Conservation (phyloP, 2,797 vertebrate genomes). For the Arctocebus calabarensis region DNA sequence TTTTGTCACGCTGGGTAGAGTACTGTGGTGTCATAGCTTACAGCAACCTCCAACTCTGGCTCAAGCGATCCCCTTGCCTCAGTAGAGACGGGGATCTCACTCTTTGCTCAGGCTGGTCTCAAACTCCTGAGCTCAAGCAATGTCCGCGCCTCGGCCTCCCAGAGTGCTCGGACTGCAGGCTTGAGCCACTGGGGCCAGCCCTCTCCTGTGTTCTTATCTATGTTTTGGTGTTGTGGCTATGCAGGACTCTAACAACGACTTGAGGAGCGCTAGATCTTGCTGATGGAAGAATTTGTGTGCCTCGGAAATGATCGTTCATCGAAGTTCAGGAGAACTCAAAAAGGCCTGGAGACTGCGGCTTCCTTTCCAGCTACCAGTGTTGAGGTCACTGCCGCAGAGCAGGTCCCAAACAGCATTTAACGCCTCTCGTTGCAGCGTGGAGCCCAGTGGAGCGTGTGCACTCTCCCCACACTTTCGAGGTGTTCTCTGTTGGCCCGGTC, state of each 20-base stretch:
- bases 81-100: too few relatives aligned
- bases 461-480: background rate
- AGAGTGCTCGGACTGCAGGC: too few relatives aligned
- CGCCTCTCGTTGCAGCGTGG: background rate
- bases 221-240: background rate
- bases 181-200: too few relatives aligned
- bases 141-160: too few relatives aligned
- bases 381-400: background rate
- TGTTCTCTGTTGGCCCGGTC: background rate
- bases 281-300: background rate
- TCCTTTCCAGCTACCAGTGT: background rate
- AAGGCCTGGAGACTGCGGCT: background rate
- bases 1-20: too few relatives aligned
- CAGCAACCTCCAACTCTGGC: too few relatives aligned
- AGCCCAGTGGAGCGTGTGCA: background rate
- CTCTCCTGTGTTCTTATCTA: background rate
- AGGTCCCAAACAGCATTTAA: background rate
- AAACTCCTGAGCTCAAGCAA: too few relatives aligned
- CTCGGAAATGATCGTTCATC: background rate
- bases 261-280: background rate
- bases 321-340: background rate
- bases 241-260: background rate
- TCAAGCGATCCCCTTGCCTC: too few relatives aligned
- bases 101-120: too few relatives aligned
- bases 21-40: too few relatives aligned